A percentile compares a stretch with the other conserved stretches of the same genome.
phyloP scores from a whole-genome alignment of 92 coral and sea anemone genomes.

The Paragorgia papillata region DNA sequence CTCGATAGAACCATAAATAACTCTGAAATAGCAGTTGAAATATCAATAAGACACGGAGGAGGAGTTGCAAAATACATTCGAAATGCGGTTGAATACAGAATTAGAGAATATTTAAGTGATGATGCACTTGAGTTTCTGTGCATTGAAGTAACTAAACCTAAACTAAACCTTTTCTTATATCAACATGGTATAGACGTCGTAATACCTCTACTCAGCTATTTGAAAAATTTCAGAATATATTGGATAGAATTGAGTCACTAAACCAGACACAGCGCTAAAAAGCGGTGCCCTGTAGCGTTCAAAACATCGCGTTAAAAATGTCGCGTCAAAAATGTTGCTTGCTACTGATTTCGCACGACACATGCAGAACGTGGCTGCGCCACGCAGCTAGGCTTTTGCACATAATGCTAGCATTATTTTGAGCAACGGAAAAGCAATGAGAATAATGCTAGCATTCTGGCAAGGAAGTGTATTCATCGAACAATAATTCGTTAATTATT shows the following conservation, averaged over 20 bases:
- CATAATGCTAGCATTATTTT: too few relatives aligned
- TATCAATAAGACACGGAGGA: slow-evolving; percentile 38
- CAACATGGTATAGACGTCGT: slow-evolving; percentile 50
- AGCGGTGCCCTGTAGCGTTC: too few relatives aligned
- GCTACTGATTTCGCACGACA: too few relatives aligned
- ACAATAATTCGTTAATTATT: too few relatives aligned
- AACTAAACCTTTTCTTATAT: slow-evolving; percentile 49
- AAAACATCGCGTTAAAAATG: too few relatives aligned
- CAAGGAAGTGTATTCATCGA: too few relatives aligned
- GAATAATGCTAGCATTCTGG: too few relatives aligned
- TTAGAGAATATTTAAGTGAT: slow-evolving; percentile 34
- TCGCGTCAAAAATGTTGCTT: too few relatives aligned
- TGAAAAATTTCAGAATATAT: slow-evolving; percentile 3
- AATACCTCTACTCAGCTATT: slow-evolving; percentile 32
- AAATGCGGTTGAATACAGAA: slow-evolving; percentile 31
- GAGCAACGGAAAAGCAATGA: too few relatives aligned
- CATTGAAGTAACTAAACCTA: slow-evolving; percentile 40
- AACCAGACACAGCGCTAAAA: too few relatives aligned
- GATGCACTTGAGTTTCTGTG: slow-evolving; percentile 45
- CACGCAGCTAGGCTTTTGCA: too few relatives aligned
- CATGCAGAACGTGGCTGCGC: too few relatives aligned
- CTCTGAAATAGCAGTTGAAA: not conserved
- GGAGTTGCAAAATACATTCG: slow-evolving; percentile 46
- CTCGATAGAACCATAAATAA: slow-evolving; percentile 4
- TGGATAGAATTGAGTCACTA: slow-evolving; percentile 18